phyloP scores from a whole-genome alignment of 2,888 invertebrate genomes.

The Caenorhabditis doughertyi region DNA sequence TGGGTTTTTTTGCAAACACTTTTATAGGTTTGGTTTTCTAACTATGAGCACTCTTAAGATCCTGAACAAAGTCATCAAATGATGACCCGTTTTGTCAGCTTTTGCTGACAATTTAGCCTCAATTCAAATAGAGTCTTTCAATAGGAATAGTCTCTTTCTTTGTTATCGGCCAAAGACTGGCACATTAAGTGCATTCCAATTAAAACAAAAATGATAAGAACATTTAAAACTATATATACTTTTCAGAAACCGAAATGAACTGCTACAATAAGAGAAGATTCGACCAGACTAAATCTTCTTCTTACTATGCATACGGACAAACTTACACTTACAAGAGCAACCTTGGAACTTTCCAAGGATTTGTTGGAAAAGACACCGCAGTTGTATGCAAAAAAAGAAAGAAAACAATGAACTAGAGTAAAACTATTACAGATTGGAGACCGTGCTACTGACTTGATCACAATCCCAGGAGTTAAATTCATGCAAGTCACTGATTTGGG shows the following conservation, averaged over 20 bases:
- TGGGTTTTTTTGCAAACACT: too few species aligned
- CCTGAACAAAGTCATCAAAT: conserved; percentile 7
- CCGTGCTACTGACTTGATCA: conserved; percentile 56
- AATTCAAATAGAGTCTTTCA: not conserved
- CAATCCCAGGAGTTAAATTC: conserved; percentile 44
- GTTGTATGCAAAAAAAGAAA: conserved; percentile 17
- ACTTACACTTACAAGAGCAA: conserved; percentile 33
- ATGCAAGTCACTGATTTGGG: conserved; percentile 42
- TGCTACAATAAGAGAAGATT: conserved; percentile 54
- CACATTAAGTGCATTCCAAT: conserved; percentile 16
- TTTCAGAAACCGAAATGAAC: conserved; percentile 27
- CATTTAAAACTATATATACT: not conserved
- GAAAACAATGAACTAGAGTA: not conserved
- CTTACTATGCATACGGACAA: conserved; percentile 42
- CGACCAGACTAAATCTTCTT: conserved; percentile 31
- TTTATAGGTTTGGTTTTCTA: not conserved
- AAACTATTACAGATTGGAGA: conserved; percentile 46
- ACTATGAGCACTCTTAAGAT: not conserved
- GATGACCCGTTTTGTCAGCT: conserved; percentile 47
- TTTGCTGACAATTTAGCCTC: conserved; percentile 45
- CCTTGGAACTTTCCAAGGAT: conserved; percentile 51
- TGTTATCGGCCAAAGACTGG: conserved; percentile 22
- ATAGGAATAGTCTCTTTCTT: conserved; percentile 12
- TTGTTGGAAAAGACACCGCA: conserved; percentile 37
- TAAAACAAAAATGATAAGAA: conserved; percentile 12